phyloP scores from a whole-genome alignment of 2,888 invertebrate genomes.

The Choreutis nemorana region DNA sequence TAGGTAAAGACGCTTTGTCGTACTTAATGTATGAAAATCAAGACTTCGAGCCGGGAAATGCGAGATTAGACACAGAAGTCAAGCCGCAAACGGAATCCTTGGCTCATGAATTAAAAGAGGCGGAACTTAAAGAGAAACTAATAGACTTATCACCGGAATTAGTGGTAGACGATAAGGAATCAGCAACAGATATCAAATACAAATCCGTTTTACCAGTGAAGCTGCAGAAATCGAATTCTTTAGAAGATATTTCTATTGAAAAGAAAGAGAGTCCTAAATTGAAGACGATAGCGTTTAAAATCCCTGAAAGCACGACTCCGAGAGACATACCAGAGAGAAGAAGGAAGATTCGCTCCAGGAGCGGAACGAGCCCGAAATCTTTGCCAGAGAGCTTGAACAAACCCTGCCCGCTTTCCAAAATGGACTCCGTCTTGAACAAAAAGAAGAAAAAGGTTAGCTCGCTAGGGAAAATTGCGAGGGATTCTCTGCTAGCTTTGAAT shows the following conservation, averaged over 20 bases:
- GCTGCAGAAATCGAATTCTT: slow-evolving; percentile 42
- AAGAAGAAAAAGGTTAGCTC: slow-evolving; percentile 53
- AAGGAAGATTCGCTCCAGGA: slow-evolving; percentile 33
- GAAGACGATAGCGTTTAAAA: slow-evolving; percentile 46
- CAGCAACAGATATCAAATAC: slow-evolving; percentile 29
- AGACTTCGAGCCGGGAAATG: slow-evolving; percentile 23
- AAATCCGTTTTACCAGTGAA: slow-evolving; percentile 38
- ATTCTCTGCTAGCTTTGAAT: slow-evolving; percentile 50
- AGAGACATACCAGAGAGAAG: slow-evolving; percentile 48
- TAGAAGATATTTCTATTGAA: slow-evolving; percentile 39
- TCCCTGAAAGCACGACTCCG: slow-evolving; percentile 38
- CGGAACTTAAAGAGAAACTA: slow-evolving; percentile 35
- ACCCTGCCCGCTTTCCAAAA: slow-evolving; percentile 37
- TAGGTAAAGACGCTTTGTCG: slow-evolving; percentile 51
- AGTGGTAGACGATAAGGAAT: slow-evolving; percentile 37
- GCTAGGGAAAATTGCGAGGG: slow-evolving; percentile 53
- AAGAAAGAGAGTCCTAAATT: slow-evolving; percentile 25
- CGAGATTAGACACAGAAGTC: slow-evolving; percentile 11
- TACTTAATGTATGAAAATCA: slow-evolving; percentile 42
- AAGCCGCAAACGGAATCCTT: slow-evolving; percentile 26
- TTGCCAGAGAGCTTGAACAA: slow-evolving; percentile 52
- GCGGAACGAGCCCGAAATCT: slow-evolving; percentile 55
- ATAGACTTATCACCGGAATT: slow-evolving; percentile 50
- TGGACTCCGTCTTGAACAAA: slow-evolving; percentile 32
- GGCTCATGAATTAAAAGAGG: slow-evolving; percentile 45